These are phyloP conservation scores for Cyanocitta stelleri DNA, from an alignment of 2,113 vertebrate genomes.

Conservation along the genomic window DNA sequence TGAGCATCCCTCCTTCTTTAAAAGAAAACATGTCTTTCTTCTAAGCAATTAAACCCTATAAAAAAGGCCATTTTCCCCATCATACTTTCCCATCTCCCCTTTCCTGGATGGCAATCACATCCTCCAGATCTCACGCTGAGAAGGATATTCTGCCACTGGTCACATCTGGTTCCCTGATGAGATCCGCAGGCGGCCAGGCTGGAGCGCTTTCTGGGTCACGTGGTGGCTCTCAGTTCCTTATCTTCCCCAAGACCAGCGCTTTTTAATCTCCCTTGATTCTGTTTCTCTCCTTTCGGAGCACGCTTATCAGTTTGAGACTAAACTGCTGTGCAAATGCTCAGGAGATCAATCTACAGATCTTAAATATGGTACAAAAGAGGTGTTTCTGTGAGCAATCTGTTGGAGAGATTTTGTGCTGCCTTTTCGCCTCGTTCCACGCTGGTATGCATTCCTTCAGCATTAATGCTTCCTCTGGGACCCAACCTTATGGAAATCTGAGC, in stretches of 20 bases:
- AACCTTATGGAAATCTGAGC: slow-evolving; percentile 67
- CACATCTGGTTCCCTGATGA: slow-evolving; percentile 66
- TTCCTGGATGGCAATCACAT: slow-evolving; percentile 42
- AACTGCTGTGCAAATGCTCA: slow-evolving; percentile 21
- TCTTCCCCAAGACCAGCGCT: neutral
- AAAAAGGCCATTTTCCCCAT: slow-evolving; percentile 43
- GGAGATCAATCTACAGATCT: slow-evolving; percentile 26
- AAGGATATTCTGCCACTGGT: slow-evolving; percentile 52
- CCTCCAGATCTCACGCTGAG: slow-evolving; percentile 4
- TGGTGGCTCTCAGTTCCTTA: slow-evolving; percentile 7
- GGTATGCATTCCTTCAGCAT: slow-evolving; percentile 68
- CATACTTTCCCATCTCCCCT: slow-evolving; percentile 58
- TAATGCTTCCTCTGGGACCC: slow-evolving; percentile 70
- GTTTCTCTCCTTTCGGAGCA: neutral
- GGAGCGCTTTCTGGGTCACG: neutral
- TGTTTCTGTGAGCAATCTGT: slow-evolving; percentile 39
- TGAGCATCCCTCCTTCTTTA: slow-evolving; percentile 12
- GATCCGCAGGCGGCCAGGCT: slow-evolving; percentile 44
- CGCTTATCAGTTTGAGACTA: neutral
- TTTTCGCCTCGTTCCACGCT: slow-evolving; percentile 27
- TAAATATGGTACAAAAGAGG: slow-evolving; percentile 4
- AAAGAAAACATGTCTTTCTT: slow-evolving; percentile 1
- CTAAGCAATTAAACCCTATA: slow-evolving; percentile 13
- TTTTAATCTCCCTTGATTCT: neutral
- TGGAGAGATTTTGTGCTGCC: slow-evolving; percentile 36